Conservation (phyloP, 2,888 invertebrate genomes). For the Orthosia gothica region DNA sequence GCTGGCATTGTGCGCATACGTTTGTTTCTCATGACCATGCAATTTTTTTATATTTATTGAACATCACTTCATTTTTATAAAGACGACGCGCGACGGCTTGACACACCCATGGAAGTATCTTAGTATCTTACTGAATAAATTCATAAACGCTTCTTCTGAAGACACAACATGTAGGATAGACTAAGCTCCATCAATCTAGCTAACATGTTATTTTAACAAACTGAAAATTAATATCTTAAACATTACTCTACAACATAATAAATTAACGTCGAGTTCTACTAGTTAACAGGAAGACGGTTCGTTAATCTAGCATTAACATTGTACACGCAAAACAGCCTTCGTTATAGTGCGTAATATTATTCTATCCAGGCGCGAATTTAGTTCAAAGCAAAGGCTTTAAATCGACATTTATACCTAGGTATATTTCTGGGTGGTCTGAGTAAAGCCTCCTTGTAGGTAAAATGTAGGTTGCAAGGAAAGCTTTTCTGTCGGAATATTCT, state of each 20-base stretch:
- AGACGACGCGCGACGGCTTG: too few relatives aligned
- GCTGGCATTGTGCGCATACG: too few relatives aligned
- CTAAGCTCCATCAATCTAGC: too few relatives aligned
- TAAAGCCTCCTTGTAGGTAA: constrained; percentile 37
- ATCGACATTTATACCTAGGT: neutral
- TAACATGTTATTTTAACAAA: too few relatives aligned
- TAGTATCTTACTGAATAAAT: too few relatives aligned
- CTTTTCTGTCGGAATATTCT: constrained; percentile 26
- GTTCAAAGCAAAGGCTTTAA: constrained; percentile 23
- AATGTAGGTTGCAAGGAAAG: constrained; percentile 43
- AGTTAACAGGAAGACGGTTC: constrained; percentile 1
- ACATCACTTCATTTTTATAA: too few relatives aligned
- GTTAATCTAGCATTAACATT: constrained; percentile 12
- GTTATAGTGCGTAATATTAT: neutral
- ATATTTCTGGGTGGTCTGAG: constrained; percentile 34
- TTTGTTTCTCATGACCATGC: too few relatives aligned
- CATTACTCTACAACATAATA: neutral
- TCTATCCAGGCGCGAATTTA: constrained; percentile 10
- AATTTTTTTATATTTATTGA: too few relatives aligned
- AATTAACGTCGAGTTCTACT: constrained; percentile 6
- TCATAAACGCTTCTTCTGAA: too few relatives aligned
- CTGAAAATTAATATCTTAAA: neutral
- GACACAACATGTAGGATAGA: too few relatives aligned
- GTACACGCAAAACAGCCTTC: neutral
- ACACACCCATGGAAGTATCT: too few relatives aligned